phyloP scores from a whole-genome alignment of 2,888 invertebrate species.

The Folsomia candida region DNA sequence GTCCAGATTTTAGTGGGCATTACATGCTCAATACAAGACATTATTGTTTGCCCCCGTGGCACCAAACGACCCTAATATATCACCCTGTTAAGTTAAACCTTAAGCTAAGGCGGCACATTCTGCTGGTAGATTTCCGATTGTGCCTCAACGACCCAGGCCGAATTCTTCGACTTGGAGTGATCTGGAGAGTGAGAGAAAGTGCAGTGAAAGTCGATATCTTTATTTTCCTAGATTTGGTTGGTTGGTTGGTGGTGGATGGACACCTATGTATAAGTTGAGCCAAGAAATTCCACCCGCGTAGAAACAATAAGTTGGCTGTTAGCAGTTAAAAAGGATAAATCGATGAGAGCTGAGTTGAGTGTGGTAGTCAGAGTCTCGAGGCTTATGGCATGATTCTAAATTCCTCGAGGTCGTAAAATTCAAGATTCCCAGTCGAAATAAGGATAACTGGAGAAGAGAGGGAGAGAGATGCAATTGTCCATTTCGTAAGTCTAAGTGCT shows the following conservation, averaged over 20 bases:
- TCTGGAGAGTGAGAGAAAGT: no score
- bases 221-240: neutral
- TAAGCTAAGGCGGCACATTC: neutral
- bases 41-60: neutral
- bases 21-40: neutral
- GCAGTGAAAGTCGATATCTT: neutral
- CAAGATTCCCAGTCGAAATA: no score
- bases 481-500: no score
- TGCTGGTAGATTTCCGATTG: neutral
- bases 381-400: no score
- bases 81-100: neutral
- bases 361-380: no score
- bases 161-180: no score
- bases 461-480: no score
- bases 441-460: no score
- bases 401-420: no score
- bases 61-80: neutral
- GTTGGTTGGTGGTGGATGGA: neutral
- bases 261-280: neutral
- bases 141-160: no score
- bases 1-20: neutral
- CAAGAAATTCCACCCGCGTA: neutral
- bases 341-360: neutral
- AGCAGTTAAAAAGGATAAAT: neutral
- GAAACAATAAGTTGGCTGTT: neutral